Conservation (phyloP, 2,888 invertebrate species). For the Hipparchia semele region DNA sequence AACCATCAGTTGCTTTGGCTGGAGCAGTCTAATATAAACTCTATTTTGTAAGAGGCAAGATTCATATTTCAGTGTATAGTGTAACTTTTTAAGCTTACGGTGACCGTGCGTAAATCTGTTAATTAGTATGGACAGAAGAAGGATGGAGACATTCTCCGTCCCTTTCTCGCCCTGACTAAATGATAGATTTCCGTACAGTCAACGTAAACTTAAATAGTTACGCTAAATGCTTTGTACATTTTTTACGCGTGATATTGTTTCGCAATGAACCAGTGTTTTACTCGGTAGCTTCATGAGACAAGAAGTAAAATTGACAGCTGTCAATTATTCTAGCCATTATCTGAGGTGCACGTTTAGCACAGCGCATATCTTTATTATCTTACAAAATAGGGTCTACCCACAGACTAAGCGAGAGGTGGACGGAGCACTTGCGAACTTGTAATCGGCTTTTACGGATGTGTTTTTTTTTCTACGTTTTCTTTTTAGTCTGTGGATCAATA, state of each 20-base stretch:
- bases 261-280: too few species aligned
- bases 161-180: too few species aligned
- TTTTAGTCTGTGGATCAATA: neutral
- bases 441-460: too few species aligned
- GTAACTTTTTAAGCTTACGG: neutral
- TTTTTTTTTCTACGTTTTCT: neutral
- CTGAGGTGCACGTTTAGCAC: neutral
- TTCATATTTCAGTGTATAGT: neutral
- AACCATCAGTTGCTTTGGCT: neutral
- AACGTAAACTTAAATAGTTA: too few species aligned
- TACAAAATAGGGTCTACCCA: neutral
- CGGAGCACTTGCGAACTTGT: neutral
- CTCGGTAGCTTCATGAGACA: too few species aligned
- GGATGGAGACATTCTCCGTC: too few species aligned
- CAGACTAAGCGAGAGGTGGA: neutral
- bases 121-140: too few species aligned
- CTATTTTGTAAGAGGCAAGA: neutral
- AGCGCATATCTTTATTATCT: neutral
- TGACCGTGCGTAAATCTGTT: neutral
- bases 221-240: too few species aligned
- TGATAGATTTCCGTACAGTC: too few species aligned
- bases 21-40: neutral
- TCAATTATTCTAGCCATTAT: too few species aligned
- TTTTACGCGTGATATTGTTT: too few species aligned
- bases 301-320: too few species aligned